Base-by-base conservation (phyloP, 1,140 invertebrate genomes). In the Cotesia vestalis region DNA sequence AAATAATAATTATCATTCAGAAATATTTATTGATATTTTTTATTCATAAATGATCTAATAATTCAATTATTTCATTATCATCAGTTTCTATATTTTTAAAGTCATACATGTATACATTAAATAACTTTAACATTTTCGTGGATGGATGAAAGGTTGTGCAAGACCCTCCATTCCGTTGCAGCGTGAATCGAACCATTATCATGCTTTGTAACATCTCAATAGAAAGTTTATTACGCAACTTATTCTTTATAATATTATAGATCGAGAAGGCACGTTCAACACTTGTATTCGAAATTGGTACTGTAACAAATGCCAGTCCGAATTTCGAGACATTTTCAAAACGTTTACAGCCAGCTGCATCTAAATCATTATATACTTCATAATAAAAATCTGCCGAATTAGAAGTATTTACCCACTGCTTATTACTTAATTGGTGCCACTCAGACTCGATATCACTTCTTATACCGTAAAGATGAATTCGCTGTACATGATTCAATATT, bases 401-500 rank as follows among this genome's bases (percentile, higher is more conserved):
- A n/a, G 52, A 53, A 11, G 52, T 53, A 53, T 53, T 53, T 4
- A 11, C 12, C 52, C 52, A 53, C 12, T 3, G 4, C 12, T 53
- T 53, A 53, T 53, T 53, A 11, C 52, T 53, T 53, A 53, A 53
- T 53, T 53, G 52, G 9, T 53, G 52, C 52, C 52, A 53, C 52
- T 53, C 52, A 53, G 52, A 53, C 52, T 53, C 52, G 11, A 53
- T 53, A 11, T 11, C 52, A 53, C 68, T 70, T 74, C 14, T 66
- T 74, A 8, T n/a, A n/a, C 70, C 70, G 66, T 77, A 77, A 60
- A 78, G 68, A 73, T 78, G 57, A 73, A 64, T 76, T 67, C 76
- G 61, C 4, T 81, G 77, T 72, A 80, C 59, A 35, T 73, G 53
- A 40, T 38, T 78, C 12, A 80, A 74, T 76, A 79, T 73, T 62